Base-by-base conservation (phyloP, 2,797 vertebrate species). In the Crenuchus spilurus region DNA sequence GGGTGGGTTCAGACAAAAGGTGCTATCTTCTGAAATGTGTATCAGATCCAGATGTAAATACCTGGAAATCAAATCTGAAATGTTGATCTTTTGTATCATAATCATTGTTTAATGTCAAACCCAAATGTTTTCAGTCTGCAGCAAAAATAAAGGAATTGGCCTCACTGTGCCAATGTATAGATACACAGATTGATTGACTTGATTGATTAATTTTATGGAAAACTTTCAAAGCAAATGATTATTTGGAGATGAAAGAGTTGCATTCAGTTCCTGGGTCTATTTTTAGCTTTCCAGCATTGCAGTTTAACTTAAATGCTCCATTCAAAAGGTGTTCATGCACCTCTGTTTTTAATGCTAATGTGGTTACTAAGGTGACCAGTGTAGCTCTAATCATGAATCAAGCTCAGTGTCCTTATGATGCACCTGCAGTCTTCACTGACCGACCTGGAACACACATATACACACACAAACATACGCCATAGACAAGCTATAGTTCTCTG, bases 341-440 rank as follows among this genome's bases (percentile, higher is more conserved):
- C 28, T 69, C 7, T 30, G 69, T 61, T 75, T 62, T 57, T 26
- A 49, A 72, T 76, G 75, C 31, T 74, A 74, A 74, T 76, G 61
- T 20, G 46, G 70, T 80, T 80, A 52, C 66, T 78, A 71, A 52
- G 70, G 70, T 68, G 31, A 80, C 55, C 48, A 22, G 14, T 20
- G 42, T 58, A 58, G 66, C 16, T 39, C 52, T 46, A 71, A 51
- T 75, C 52, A 73, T 75, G 46, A 75, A 54, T 60, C 18, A 42
- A 68, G 41, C 31, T 58, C 33, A 35, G 18, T 62, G 24, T 71
- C 41, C 42, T 61, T 49, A 26, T 39, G 57, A 71, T 83, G 73
- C 70, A 76, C 78, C 62, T 71, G 61, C 73, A 63, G 22, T 68
- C 35, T 54, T 2, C 11, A 14, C 26, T 42, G n/a, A 33, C 54